Percentiles rank a stretch among this genome's conserved stretches.
Evolutionary conservation across 2,113 vertebrate genomes (phyloP).

Genomic region (Corythornis cristatus): DNA sequence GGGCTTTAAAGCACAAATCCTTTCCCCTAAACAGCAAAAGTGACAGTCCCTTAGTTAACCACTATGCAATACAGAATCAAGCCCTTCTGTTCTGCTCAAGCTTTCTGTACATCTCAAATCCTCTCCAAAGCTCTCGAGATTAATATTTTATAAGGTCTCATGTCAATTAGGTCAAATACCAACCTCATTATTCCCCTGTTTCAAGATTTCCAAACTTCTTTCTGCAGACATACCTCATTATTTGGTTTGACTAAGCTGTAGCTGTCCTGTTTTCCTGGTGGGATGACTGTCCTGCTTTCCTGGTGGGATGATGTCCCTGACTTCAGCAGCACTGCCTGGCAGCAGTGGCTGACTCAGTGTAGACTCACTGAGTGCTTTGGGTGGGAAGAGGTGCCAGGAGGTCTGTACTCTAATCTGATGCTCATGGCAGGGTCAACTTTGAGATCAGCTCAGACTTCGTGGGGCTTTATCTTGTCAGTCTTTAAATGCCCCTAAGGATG

Average conservation of each 20-base stretch:
- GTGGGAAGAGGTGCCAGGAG: background rate
- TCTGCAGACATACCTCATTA: background rate
- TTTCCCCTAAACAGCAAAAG: background rate
- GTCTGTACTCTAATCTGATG: background rate
- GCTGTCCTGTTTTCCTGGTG: background rate
- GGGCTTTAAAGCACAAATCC: background rate
- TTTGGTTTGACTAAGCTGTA: background rate
- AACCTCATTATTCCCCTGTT: constrained; percentile 3
- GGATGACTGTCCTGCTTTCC: background rate
- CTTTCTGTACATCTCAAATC: background rate
- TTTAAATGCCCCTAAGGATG: background rate
- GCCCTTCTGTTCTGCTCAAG: background rate
- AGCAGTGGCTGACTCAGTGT: fast-evolving
- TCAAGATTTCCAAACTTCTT: background rate
- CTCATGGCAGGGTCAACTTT: background rate
- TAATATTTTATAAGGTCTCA: background rate
- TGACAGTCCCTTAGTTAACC: background rate
- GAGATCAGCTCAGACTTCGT: background rate
- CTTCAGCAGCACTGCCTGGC: background rate
- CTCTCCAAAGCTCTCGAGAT: background rate
- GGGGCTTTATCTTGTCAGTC: fast-evolving
- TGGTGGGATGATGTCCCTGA: background rate
- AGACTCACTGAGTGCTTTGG: background rate
- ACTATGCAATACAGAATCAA: background rate
- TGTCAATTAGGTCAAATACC: constrained; percentile 32